phyloP scores from a whole-genome alignment of 2,888 invertebrate genomes.

The Anoncus sp. region DNA sequence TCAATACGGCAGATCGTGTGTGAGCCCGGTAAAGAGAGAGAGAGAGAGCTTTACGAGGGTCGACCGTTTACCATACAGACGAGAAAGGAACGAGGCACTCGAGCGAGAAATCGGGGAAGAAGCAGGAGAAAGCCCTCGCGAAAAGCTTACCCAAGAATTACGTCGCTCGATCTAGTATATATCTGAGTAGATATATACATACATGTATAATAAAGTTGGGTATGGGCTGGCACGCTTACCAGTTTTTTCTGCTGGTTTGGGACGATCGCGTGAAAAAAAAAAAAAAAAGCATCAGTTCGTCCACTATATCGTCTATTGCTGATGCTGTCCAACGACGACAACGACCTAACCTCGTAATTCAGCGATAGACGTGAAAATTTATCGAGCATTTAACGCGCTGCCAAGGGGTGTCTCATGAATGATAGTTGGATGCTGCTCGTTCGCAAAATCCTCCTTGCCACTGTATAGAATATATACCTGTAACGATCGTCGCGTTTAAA shows the following conservation, averaged over 20 bases:
- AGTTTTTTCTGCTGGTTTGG: conserved; percentile 32
- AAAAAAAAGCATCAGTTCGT: conserved; percentile 6
- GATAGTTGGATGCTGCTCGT: conserved; percentile 43
- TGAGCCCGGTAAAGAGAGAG: background rate
- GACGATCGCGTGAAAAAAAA: conserved; percentile 35
- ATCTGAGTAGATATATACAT: background rate
- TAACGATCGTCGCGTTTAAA: background rate
- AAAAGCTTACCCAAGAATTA: conserved; percentile 61
- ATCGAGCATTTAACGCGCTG: conserved; percentile 54
- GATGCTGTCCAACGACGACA: conserved; percentile 49
- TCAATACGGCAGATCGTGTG: background rate
- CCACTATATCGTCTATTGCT: conserved; percentile 39
- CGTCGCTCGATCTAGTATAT: conserved; percentile 50
- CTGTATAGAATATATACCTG: conserved; percentile 2
- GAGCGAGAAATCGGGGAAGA: conserved; percentile 59
- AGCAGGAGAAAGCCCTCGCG: conserved; percentile 43
- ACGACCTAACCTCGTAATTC: conserved; percentile 50
- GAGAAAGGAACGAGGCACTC: conserved; percentile 63
- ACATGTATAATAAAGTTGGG: background rate
- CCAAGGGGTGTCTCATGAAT: conserved; percentile 30
- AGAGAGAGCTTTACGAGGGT: conserved; percentile 53
- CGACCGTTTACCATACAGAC: conserved; percentile 62
- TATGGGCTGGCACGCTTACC: conserved; percentile 37
- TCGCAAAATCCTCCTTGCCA: conserved; percentile 17
- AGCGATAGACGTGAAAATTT: conserved; percentile 58